These are phyloP conservation scores for Hypomecis atomaria DNA, from an alignment of 2,888 invertebrate genomes.

Conservation along the genomic window DNA sequence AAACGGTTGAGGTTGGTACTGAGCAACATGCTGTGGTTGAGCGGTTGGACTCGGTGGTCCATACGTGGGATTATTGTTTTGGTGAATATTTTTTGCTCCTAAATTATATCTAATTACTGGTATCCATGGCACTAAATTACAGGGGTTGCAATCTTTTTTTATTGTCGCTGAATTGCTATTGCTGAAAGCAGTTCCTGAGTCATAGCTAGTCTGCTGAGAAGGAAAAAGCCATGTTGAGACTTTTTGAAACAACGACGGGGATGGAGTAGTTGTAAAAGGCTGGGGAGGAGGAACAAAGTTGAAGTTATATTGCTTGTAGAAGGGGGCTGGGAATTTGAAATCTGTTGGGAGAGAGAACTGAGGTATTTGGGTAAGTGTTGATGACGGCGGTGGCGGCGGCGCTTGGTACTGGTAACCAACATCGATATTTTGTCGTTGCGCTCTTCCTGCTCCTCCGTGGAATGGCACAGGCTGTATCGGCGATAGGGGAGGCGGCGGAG, in stretches of 20 bases:
- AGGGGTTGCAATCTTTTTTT: slow-evolving; percentile 89
- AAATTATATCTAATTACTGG: slow-evolving; percentile 86
- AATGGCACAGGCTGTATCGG: slow-evolving; percentile 73
- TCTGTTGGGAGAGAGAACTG: slow-evolving; percentile 51
- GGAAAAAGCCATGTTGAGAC: slow-evolving; percentile 86
- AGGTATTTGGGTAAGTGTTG: slow-evolving; percentile 38
- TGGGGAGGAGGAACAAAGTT: slow-evolving; percentile 78
- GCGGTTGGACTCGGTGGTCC: slow-evolving; percentile 76
- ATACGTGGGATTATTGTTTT: slow-evolving; percentile 67
- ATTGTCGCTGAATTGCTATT: slow-evolving; percentile 61
- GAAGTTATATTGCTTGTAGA: slow-evolving; percentile 78
- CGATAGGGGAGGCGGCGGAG: slow-evolving; percentile 73
- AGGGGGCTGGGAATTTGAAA: slow-evolving; percentile 77
- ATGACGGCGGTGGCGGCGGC: slow-evolving; percentile 58
- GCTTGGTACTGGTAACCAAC: slow-evolving; percentile 67
- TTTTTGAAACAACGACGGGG: slow-evolving; percentile 84
- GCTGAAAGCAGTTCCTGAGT: slow-evolving; percentile 48
- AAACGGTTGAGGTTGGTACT: slow-evolving; percentile 61
- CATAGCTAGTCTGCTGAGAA: slow-evolving; percentile 69
- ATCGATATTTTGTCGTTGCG: slow-evolving; percentile 68
- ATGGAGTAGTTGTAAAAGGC: slow-evolving; percentile 71
- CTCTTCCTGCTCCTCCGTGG: slow-evolving; percentile 63
- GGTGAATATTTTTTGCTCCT: slow-evolving; percentile 66
- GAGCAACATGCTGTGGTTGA: slow-evolving; percentile 55
- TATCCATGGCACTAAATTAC: slow-evolving; percentile 93